A percentile compares a stretch with the other conserved stretches of the same genome.
These are phyloP conservation scores for Synanthedon andrenaeformis DNA, from an alignment of 2,888 invertebrate genomes.

Conservation along the genomic window DNA sequence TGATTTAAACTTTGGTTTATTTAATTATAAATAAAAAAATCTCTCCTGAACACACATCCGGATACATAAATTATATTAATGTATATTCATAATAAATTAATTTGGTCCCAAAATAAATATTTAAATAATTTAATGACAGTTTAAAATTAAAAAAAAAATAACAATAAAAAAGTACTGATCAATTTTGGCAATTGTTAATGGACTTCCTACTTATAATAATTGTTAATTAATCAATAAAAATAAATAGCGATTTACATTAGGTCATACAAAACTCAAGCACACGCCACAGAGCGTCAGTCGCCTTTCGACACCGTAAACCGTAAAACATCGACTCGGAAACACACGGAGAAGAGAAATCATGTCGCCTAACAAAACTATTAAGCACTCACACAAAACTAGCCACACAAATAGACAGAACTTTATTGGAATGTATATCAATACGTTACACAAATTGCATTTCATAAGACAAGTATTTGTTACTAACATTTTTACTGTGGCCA, in stretches of 20 bases:
- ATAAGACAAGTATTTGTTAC: conserved; percentile 25
- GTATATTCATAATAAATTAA: conserved; percentile 66
- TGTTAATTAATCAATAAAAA: conserved; percentile 56
- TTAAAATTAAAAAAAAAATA: conserved; percentile 50
- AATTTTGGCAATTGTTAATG: conserved; percentile 67
- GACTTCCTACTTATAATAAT: conserved; percentile 54
- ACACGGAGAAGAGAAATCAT: conserved; percentile 30
- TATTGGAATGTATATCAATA: conserved; percentile 56
- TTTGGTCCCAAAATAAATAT: conserved; percentile 71
- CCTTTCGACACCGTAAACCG: conserved; percentile 23
- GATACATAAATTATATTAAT: conserved; percentile 52
- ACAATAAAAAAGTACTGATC: conserved; percentile 59
- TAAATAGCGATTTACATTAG: conserved; percentile 56
- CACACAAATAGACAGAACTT: conserved; percentile 32
- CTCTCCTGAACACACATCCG: conserved; percentile 60
- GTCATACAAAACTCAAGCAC: conserved; percentile 46
- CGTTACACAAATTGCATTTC: conserved; percentile 32
- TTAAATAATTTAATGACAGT: conserved; percentile 58
- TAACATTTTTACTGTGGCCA: neutral
- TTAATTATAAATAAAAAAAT: conserved; percentile 66
- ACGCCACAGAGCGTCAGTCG: conserved; percentile 21
- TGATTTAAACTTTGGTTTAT: conserved; percentile 68
- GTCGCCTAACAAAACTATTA: conserved; percentile 54
- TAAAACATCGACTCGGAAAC: conserved; percentile 34
- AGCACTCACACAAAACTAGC: conserved; percentile 50